Percentiles rank a stretch among this genome's conserved stretches.
Evolutionary conservation across 2,797 vertebrate genomes (phyloP).

Genomic region (Odontamblyopus lacepedii): DNA sequence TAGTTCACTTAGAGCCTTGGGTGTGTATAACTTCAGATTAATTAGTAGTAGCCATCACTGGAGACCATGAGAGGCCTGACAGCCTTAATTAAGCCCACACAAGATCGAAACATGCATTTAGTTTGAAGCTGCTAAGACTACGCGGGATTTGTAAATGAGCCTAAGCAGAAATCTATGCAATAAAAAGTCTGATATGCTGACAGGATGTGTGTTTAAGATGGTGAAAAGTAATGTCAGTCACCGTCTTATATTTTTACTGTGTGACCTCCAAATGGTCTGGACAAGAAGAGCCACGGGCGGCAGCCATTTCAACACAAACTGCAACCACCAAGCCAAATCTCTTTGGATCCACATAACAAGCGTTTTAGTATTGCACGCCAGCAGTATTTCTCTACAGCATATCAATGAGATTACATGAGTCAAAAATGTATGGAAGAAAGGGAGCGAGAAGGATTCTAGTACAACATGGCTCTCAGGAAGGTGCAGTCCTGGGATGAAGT

Average conservation of each 20-base stretch:
- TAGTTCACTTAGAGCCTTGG: constrained; percentile 25
- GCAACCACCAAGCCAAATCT: constrained; percentile 41
- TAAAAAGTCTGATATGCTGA: constrained; percentile 30
- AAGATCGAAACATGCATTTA: background rate
- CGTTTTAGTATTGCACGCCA: constrained; percentile 46
- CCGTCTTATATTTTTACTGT: constrained; percentile 42
- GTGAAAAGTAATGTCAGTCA: constrained; percentile 37
- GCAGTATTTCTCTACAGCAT: constrained; percentile 47
- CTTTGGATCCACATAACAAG: constrained; percentile 39
- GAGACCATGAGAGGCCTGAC: constrained; percentile 46
- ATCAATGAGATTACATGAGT: constrained; percentile 41
- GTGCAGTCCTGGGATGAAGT: background rate
- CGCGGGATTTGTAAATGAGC: background rate
- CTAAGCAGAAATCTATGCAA: background rate
- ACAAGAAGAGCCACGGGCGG: constrained; percentile 39
- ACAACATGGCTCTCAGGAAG: background rate
- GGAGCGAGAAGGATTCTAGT: background rate
- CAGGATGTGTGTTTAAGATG: constrained; percentile 33
- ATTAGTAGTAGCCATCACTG: constrained; percentile 49
- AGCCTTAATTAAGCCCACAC: constrained; percentile 38
- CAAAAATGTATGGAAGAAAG: background rate
- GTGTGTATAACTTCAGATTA: constrained; percentile 48
- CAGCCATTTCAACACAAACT: constrained; percentile 45
- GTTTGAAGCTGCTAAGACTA: background rate
- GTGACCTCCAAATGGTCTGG: constrained; percentile 59